Base-by-base conservation (phyloP, 1,140 invertebrate genomes). In the Chionoecetes opilio region DNA sequence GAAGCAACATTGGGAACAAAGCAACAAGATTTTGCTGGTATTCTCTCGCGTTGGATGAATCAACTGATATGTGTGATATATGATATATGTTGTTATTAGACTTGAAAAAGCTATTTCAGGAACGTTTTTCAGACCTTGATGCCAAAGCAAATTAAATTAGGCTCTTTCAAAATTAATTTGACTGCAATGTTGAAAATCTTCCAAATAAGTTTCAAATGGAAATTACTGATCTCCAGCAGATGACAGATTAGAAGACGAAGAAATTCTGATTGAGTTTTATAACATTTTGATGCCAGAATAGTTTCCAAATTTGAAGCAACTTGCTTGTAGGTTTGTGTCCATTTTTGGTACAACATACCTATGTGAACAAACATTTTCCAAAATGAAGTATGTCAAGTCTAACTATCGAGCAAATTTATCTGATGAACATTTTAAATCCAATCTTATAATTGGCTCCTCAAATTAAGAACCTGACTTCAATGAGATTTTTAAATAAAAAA, bases 381-480 rank as follows among this genome's bases (percentile, higher is more conserved):
- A 82, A 95, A 95, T 91, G 88, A 91, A 91, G 53, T 95, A 91
- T 91, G 88, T 95, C n/a, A 91, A 91, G 63, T 92, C 88, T 91
- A 63, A 90, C 14, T 63, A 46, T 90, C 46, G 88, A 91, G 29
- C 93, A 95, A 95, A 95, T 95, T 95, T 95, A 75, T 95, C 53
- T 34, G 94, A 95, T 95, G 88, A 95, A 26, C 46, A 91, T 91
- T 95, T 91, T 0, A 95, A 95, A 91, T 95, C 41, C n/a, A 91
- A 91, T 95, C 94, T 91, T 92, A 95, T 75, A 91, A 91, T 90
- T 89, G 93, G 37, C 93, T 94, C 93, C 35, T 91, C 94, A 63
- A 41, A 37, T 91, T 2, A 82, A 89, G 88, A 95, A 95, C 89
- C 88, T 82, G 88, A 95, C 32, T 37, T 95, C 11, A 94, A 89